These are phyloP conservation scores for Endomychus coccineus DNA, from an alignment of 2,888 invertebrate genomes.

Conservation along the genomic window DNA sequence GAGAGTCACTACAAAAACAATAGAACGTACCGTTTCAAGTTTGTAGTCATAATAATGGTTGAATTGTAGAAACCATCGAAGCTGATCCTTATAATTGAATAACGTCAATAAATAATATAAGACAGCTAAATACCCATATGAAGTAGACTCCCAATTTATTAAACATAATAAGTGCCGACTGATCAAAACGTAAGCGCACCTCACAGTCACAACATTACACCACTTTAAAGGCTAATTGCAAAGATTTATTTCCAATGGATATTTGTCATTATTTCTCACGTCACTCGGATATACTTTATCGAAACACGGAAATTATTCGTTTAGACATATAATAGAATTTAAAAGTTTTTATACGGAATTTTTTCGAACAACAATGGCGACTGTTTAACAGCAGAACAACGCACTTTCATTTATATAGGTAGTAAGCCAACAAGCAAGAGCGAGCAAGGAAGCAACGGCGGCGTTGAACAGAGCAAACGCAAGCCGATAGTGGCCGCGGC, in stretches of 20 bases:
- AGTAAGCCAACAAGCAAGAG: conserved; percentile 23
- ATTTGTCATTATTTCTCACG: conserved; percentile 10
- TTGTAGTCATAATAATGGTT: not conserved
- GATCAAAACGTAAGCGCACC: conserved; percentile 37
- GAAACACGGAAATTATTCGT: conserved; percentile 5
- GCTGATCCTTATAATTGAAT: too few relatives aligned
- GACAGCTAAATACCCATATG: conserved; percentile 13
- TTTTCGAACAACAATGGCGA: conserved; percentile 45
- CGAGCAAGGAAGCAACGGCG: conserved; percentile 32
- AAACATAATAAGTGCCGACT: conserved; percentile 32
- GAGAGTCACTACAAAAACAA: conserved; percentile 7
- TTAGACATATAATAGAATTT: conserved; percentile 6
- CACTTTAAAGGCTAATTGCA: conserved; percentile 36
- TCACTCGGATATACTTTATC: conserved; percentile 5
- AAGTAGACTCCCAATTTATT: conserved; percentile 31
- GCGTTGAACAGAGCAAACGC: conserved; percentile 38
- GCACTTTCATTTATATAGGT: conserved; percentile 34
- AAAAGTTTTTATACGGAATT: conserved; percentile 30
- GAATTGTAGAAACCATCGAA: too few relatives aligned
- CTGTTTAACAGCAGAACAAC: conserved; percentile 40
- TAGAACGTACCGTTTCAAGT: not conserved
- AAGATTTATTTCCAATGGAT: conserved; percentile 9
- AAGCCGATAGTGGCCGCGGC: conserved; percentile 29
- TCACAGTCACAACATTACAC: conserved; percentile 43
- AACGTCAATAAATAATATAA: conserved; percentile 3